A percentile compares a stretch with the other conserved stretches of the same genome.
Evolutionary conservation across 2,888 invertebrate species (phyloP).

Genomic region (Cheilosia scutellata): DNA sequence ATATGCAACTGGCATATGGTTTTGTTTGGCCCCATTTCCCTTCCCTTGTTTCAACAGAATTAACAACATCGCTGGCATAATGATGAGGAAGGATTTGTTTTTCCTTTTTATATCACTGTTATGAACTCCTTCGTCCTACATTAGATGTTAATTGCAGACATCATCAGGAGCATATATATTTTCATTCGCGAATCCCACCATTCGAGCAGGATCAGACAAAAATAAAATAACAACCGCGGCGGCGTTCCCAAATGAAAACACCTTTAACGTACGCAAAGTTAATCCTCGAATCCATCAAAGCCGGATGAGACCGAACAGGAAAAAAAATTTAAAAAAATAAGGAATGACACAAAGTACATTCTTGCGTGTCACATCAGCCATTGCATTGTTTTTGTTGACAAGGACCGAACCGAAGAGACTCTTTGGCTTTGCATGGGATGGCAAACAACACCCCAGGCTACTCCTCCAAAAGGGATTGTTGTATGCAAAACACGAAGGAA

Average conservation of each 20-base stretch:
- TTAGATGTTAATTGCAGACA: slow-evolving; percentile 65
- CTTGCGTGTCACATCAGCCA: slow-evolving; percentile 47
- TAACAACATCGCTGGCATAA: slow-evolving; percentile 22
- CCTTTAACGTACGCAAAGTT: slow-evolving; percentile 30
- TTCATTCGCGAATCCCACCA: background rate
- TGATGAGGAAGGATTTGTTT: slow-evolving; percentile 41
- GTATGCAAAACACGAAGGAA: slow-evolving; percentile 53
- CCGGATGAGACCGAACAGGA: slow-evolving; percentile 14
- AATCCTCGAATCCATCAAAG: slow-evolving; percentile 47
- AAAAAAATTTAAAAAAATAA: slow-evolving; percentile 21
- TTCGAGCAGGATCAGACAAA: slow-evolving; percentile 2
- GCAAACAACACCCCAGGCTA: slow-evolving; percentile 21
- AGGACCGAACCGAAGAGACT: slow-evolving; percentile 6
- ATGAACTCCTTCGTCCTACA: slow-evolving; percentile 47
- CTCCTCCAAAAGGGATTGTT: slow-evolving; percentile 16
- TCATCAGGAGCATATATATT: background rate
- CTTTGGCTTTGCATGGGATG: slow-evolving; percentile 29
- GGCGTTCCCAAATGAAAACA: background rate
- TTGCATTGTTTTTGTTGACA: slow-evolving; percentile 13
- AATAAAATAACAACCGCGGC: background rate
- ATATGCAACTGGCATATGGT: slow-evolving; percentile 34
- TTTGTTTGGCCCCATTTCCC: slow-evolving; percentile 47
- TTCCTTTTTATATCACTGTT: slow-evolving; percentile 16
- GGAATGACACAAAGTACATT: slow-evolving; percentile 41
- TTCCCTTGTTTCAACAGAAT: slow-evolving; percentile 43